phyloP scores from a whole-genome alignment of 1,140 invertebrate genomes.

The Camponotus vicinus region DNA sequence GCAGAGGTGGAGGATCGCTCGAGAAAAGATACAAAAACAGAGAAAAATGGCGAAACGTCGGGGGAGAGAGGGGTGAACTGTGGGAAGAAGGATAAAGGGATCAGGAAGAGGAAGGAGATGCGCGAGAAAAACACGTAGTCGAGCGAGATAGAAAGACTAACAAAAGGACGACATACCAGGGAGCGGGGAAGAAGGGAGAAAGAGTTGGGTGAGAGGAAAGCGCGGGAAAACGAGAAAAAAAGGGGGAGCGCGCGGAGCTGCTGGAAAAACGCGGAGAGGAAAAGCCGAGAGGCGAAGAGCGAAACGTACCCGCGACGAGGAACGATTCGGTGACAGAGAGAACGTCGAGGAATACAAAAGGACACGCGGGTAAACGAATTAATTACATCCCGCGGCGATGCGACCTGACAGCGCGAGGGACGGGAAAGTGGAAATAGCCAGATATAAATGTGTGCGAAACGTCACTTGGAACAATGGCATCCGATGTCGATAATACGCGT shows the following conservation, averaged over 20 bases:
- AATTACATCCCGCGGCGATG: slow-evolving; percentile 46
- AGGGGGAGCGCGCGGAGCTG: background rate
- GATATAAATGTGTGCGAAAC: slow-evolving; percentile 35
- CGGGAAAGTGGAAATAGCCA: background rate
- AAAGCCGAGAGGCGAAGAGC: slow-evolving; percentile 32
- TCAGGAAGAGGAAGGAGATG: slow-evolving; percentile 57
- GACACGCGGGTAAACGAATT: slow-evolving; percentile 48
- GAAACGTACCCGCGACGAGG: background rate
- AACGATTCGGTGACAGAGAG: background rate
- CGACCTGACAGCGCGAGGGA: too few species aligned
- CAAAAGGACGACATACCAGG: slow-evolving; percentile 49
- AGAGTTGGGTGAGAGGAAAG: too few species aligned
- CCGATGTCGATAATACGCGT: slow-evolving; percentile 42
- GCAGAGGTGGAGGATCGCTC: slow-evolving; percentile 36
- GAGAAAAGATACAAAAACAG: slow-evolving; percentile 51
- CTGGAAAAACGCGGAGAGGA: slow-evolving; percentile 52
- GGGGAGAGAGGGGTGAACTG: slow-evolving; percentile 14
- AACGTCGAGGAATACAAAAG: slow-evolving; percentile 13
- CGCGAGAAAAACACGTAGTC: slow-evolving; percentile 60
- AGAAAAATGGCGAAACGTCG: slow-evolving; percentile 56
- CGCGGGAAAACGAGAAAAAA: slow-evolving; percentile 23
- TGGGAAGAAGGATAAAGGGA: slow-evolving; percentile 43
- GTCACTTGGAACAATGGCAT: slow-evolving; percentile 51
- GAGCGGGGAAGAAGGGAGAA: background rate
- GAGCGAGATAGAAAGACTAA: slow-evolving; percentile 53